Evolutionary conservation across 2,113 vertebrate species (phyloP), one percentile per base, ranked within the genome.

Genomic region (Cyanoliseus patagonus): DNA sequence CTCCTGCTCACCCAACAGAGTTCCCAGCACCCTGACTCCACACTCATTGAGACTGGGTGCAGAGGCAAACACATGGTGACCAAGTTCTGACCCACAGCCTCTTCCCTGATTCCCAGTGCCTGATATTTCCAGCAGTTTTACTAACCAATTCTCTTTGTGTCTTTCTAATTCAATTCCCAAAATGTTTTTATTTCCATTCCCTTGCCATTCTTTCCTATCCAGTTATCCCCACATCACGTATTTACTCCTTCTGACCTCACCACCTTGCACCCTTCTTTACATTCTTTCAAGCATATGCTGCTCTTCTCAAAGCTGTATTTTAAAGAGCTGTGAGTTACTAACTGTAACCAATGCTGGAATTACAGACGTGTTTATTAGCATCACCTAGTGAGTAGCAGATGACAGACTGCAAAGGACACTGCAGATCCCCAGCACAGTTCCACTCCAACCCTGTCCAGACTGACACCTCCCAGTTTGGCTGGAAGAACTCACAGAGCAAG

Each of bases 31-130:
- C 11, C 55, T 44, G 52, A 22, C 30, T 30, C n/a, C 62, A 33
- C 41, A 3, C 22, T 46, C 51, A 2, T 1, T 7, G 11, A 49
- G 69, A 11, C 1, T 2, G 42, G 22, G 22, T 42, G 31, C 47
- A 55, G n/a, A 85, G 20, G 12, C 11, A 82, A 49, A 52, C 67
- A 62, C 1, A 0, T 6, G 15, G 46, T 27, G 70, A 79, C 20
- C 44, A 35, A 63, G 61, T 41, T 72, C 11, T n/a, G 20, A 31
- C 23, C 18, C 10, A 9, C 3, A 44, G 19, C 14, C 47, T 61
- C 47, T 33, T 44, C 41, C 24, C 49, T 6, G 5, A 27, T 61
- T 73, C 24, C 39, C 63, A 59, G 17, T 13, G 55, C 69, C 55
- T 85, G 28, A 30, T 5, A 6, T 51, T 76, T 42, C 57, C 35